Evolutionary conservation across 2,113 vertebrate genomes (phyloP).

Genomic region (Silurus asotus): DNA sequence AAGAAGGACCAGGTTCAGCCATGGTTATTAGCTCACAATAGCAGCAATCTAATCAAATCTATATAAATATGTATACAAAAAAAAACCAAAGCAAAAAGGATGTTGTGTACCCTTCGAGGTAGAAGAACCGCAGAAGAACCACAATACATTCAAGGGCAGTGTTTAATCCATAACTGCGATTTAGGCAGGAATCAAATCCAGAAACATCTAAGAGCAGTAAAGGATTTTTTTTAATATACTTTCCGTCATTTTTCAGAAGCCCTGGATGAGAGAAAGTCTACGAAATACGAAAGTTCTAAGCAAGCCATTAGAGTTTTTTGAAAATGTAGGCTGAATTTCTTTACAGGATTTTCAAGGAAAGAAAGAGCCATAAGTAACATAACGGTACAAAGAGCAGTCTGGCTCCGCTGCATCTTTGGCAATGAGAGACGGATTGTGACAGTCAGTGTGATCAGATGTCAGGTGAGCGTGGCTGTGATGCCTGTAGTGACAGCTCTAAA

Average conservation of each 20-base stretch:
- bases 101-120: no score
- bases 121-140: background rate
- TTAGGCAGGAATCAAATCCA: background rate
- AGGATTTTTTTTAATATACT: background rate
- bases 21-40: no score
- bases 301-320: background rate
- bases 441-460: slow-evolving; percentile 5
- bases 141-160: background rate
- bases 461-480: background rate
- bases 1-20: no score
- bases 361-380: background rate
- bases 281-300: background rate
- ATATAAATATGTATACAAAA: no score
- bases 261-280: background rate
- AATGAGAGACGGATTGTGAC: background rate
- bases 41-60: no score
- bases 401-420: background rate
- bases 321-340: background rate
- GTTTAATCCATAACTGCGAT: background rate
- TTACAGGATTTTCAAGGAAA: background rate
- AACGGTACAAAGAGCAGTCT: background rate
- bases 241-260: background rate
- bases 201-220: background rate
- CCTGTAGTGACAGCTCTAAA: background rate
- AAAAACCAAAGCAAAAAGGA: no score